Percentiles rank a stretch among this genome's conserved stretches.
Evolutionary conservation across 2,888 invertebrate genomes (phyloP).

Genomic region (Cerceris ruficornis): DNA sequence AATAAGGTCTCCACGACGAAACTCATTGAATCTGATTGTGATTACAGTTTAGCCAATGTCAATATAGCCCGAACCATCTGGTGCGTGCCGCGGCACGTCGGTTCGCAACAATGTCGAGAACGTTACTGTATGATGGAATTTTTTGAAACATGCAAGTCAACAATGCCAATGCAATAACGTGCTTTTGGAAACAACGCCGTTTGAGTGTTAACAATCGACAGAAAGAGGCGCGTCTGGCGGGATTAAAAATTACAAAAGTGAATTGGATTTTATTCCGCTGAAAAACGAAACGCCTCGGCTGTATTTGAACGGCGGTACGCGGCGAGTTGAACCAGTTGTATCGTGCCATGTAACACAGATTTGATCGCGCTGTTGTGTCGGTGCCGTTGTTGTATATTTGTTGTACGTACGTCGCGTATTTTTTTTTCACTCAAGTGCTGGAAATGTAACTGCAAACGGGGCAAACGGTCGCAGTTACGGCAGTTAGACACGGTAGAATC

Average conservation of each 20-base stretch:
- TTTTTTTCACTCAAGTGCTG: background rate
- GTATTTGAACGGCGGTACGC: background rate
- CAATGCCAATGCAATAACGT: no score
- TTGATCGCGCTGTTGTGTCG: conserved; percentile 1
- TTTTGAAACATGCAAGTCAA: no score
- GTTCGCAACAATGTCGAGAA: no score
- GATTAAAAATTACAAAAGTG: background rate
- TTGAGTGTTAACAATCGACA: background rate
- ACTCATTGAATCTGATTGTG: no score
- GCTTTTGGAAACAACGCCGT: background rate
- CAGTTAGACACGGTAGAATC: conserved; percentile 13
- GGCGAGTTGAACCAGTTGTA: background rate
- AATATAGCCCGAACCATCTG: no score
- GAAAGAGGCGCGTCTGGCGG: background rate
- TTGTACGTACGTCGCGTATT: background rate
- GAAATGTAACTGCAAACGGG: conserved; percentile 3
- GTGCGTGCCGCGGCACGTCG: no score
- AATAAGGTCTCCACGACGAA: no score
- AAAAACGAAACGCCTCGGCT: background rate
- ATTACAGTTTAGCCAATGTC: no score
- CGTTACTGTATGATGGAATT: no score
- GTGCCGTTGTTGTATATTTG: background rate
- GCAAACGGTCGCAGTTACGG: conserved; percentile 8
- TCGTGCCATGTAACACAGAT: conserved; percentile 19
- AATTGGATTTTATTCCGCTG: background rate